phyloP scores from a whole-genome alignment of 2,797 vertebrate genomes.

The Pseudotriccus pelzelni region DNA sequence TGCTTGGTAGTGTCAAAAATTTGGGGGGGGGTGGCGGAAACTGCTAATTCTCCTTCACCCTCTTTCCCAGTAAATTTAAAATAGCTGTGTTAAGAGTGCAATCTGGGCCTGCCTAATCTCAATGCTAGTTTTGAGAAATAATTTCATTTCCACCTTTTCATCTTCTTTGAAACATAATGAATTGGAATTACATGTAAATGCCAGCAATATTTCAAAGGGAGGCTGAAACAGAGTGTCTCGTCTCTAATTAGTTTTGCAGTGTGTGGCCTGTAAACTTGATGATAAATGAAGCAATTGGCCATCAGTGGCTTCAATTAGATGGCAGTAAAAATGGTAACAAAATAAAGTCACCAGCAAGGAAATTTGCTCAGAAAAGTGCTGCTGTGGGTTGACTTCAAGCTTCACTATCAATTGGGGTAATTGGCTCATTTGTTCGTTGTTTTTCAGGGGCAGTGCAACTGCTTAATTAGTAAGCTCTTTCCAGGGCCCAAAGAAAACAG shows the following conservation, averaged over 20 bases:
- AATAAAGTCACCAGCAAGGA: conserved; percentile 48
- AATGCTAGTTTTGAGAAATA: neutral
- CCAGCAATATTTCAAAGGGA: conserved; percentile 54
- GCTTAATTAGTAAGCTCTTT: neutral
- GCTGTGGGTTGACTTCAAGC: neutral
- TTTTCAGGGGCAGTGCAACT: neutral
- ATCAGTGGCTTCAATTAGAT: conserved; percentile 65
- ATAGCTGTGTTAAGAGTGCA: neutral
- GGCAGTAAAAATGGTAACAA: conserved; percentile 63
- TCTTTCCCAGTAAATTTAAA: neutral
- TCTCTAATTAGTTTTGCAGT: conserved; percentile 59
- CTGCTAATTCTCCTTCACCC: neutral
- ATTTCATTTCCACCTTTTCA: conserved; percentile 1
- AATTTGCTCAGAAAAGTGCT: conserved; percentile 29
- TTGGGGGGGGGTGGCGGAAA: neutral
- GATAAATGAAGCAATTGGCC: conserved; percentile 67
- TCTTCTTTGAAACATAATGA: conserved; percentile 52
- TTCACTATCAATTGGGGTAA: conserved; percentile 44
- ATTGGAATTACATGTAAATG: conserved; percentile 30
- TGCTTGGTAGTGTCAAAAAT: neutral
- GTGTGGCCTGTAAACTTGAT: conserved; percentile 62
- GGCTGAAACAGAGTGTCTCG: conserved; percentile 24
- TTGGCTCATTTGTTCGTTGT: conserved; percentile 39
- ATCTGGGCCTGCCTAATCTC: neutral
- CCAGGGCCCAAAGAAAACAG: neutral